A percentile compares a stretch with the other conserved stretches of the same genome.
Evolutionary conservation across 2,113 vertebrate species (phyloP).

Genomic region (Egretta garzetta): DNA sequence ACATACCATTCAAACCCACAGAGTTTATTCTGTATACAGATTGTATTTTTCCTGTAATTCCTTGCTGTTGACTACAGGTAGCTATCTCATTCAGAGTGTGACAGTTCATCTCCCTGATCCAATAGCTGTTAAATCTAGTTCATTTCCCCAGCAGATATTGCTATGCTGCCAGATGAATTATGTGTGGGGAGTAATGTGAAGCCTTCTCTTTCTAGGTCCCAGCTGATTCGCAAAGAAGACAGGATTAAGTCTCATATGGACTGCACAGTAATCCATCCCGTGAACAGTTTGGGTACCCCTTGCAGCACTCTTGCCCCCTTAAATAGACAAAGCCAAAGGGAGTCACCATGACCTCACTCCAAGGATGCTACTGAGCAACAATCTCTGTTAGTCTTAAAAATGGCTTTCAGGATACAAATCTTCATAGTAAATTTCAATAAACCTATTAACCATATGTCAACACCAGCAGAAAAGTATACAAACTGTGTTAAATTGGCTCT

Average conservation of each 20-base stretch:
- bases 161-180: background rate
- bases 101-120: background rate
- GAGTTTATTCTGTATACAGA: background rate
- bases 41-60: background rate
- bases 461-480: background rate
- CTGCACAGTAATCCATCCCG: background rate
- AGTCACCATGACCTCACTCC: background rate
- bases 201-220: background rate
- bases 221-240: background rate
- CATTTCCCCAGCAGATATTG: background rate
- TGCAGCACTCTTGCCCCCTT: background rate
- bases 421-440: background rate
- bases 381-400: background rate
- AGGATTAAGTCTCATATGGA: background rate
- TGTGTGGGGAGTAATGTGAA: background rate
- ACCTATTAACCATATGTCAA: slow-evolving; percentile 1
- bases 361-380: background rate
- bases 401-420: background rate
- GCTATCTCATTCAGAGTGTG: background rate
- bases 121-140: background rate
- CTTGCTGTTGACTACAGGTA: background rate
- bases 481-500: background rate
- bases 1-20: background rate
- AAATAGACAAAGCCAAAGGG: background rate
- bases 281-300: background rate